Percentiles rank a stretch among this genome's conserved stretches.
phyloP scores from a whole-genome alignment of 2,888 invertebrate genomes.

The Fragum sueziense region DNA sequence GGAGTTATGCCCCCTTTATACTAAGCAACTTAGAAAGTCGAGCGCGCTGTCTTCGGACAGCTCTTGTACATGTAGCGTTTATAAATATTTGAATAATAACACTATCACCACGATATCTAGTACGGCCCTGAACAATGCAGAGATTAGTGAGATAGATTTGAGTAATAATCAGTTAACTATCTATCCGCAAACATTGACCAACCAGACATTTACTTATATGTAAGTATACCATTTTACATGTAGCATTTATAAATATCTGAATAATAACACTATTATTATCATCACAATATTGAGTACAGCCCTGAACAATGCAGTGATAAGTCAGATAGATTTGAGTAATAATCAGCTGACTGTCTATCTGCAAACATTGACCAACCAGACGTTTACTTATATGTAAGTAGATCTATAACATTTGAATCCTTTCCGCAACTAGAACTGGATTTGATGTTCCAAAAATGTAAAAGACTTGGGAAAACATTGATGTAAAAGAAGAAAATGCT shows the following conservation, averaged over 20 bases:
- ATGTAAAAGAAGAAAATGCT: too few species aligned
- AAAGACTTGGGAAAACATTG: too few species aligned
- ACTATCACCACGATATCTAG: constrained; percentile 51
- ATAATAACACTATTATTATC: constrained; percentile 57
- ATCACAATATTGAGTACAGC: constrained; percentile 57
- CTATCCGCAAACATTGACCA: constrained; percentile 37
- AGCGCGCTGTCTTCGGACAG: too few species aligned
- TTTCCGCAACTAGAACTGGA: too few species aligned
- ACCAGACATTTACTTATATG: constrained; percentile 10
- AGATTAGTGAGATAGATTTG: constrained; percentile 43
- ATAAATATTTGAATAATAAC: constrained; percentile 57
- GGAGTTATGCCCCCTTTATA: too few species aligned
- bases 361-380: background rate
- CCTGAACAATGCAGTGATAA: constrained; percentile 59
- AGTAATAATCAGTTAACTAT: constrained; percentile 52
- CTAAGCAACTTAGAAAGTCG: too few species aligned
- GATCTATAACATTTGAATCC: background rate
- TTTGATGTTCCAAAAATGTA: too few species aligned
- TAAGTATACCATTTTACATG: background rate
- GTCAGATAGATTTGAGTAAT: background rate
- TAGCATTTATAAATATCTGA: too few species aligned
- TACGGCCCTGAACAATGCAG: constrained; percentile 64
- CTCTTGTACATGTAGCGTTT: too few species aligned
- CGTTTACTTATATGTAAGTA: constrained; percentile 2
- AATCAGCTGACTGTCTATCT: constrained; percentile 4